Base-by-base conservation (phyloP, 2,888 invertebrate genomes). In the Ametastegia equiseti region DNA sequence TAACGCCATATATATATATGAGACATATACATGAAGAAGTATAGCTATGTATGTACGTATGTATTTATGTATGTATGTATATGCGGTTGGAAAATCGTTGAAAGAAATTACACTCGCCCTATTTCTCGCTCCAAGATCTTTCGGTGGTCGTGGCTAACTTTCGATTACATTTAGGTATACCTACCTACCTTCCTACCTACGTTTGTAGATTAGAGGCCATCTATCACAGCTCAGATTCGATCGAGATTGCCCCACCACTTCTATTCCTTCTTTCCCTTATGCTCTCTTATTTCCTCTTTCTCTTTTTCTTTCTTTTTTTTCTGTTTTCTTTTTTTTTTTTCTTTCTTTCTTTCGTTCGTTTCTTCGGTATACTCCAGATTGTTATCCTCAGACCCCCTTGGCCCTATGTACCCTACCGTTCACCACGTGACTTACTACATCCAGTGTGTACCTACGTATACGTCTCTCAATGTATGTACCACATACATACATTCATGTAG, bases 211-310 rank as follows among this genome's bases (percentile, higher is more conserved):
- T 87, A 88, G 84, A 77, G 86, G 86, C 84, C 89, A 90, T 90
- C 88, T 87, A 90, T 90, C 90, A 90, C 87, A 67, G 65, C 36
- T 81, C 85, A 86, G 85, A 87, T 88, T 85, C 87, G 87, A 89
- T 88, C 87, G 83, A 84, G 88, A 88, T 89, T 89, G 86, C 82
- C 85, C 45, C 1, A 15, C 60, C n/a, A 39, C 36, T 39, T 15
- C 54, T n/a, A 5, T 30, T 39, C 19, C 79, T n/a, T n/a, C 65
- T 27, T 79, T 36, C 11, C 9, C 11, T 5, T 19, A 5, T n/a
- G 15, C 19, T 23, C 9, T 42, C 19, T 39, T 42, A 19, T 19
- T 23, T 42, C 11, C 19, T 42, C 23, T 42, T 67, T 54, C 42
- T 67, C 11, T 23, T 11, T 1, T 47, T 54, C 23, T 9, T 54